phyloP scores from a whole-genome alignment of 2,113 vertebrate genomes.

The Rhombomys opimus region DNA sequence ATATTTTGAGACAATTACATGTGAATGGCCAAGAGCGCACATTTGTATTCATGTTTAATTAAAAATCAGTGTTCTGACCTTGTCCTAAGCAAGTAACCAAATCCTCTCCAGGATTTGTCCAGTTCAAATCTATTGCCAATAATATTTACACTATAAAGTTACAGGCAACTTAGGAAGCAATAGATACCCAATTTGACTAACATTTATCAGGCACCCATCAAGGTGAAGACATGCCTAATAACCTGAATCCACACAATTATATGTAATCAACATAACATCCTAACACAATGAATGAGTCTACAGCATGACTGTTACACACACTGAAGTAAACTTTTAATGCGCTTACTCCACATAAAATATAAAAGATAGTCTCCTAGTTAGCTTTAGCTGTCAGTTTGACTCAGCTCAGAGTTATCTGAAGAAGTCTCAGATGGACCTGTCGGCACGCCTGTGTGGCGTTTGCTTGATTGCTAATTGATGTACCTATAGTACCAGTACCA shows the following conservation, averaged over 20 bases:
- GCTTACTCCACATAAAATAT: not conserved
- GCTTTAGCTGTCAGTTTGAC: not conserved
- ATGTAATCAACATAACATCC: not conserved
- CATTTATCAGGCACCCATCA: not conserved
- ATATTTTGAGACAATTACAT: not conserved
- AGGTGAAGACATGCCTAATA: not conserved
- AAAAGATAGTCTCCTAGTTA: not conserved
- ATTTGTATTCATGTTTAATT: not conserved
- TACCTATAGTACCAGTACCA: no score
- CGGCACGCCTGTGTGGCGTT: not conserved
- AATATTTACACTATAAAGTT: not conserved
- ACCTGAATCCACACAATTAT: not conserved
- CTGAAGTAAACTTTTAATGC: not conserved
- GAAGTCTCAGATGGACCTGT: not conserved
- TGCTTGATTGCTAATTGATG: not conserved
- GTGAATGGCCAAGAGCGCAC: not conserved
- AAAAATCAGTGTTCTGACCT: not conserved
- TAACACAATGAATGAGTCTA: not conserved
- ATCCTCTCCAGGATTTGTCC: not conserved
- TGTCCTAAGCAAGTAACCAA: not conserved
- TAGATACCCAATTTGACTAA: not conserved
- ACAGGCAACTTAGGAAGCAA: not conserved
- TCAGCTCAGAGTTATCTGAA: not conserved
- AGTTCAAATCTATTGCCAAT: not conserved
- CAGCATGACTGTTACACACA: not conserved